These are phyloP conservation scores for Blennius ocellaris DNA, from an alignment of 2,113 vertebrate genomes.

Conservation along the genomic window DNA sequence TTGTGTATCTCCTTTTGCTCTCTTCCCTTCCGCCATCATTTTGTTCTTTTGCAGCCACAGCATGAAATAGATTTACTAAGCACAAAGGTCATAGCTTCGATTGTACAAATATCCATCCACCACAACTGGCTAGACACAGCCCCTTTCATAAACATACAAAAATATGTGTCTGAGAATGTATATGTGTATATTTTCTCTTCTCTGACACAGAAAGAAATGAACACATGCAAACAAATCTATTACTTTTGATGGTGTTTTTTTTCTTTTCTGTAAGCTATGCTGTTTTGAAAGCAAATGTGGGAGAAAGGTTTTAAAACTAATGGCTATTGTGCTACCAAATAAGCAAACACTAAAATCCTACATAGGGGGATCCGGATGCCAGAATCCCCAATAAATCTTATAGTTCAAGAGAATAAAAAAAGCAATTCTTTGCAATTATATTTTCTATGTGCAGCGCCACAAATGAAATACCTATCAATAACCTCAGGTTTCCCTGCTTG, in stretches of 20 bases:
- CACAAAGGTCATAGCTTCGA: conserved; percentile 73
- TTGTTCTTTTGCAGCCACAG: conserved; percentile 45
- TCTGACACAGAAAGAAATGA: conserved; percentile 70
- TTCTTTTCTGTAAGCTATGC: conserved; percentile 76
- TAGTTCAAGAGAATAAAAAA: conserved; percentile 83
- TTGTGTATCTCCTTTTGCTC: conserved; percentile 54
- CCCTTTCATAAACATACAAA: conserved; percentile 57
- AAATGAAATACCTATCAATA: conserved; percentile 75
- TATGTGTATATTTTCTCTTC: conserved; percentile 71
- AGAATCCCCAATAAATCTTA: conserved; percentile 83
- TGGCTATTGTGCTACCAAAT: conserved; percentile 84
- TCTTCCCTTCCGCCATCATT: conserved; percentile 54
- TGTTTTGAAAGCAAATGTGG: conserved; percentile 79
- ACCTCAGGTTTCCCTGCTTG: conserved; percentile 49
- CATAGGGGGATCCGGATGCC: conserved; percentile 80
- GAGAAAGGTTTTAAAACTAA: conserved; percentile 77
- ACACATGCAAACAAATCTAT: conserved; percentile 84
- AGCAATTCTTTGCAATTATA: conserved; percentile 78
- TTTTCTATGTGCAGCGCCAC: conserved; percentile 79
- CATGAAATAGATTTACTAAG: conserved; percentile 67
- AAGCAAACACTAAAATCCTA: conserved; percentile 84
- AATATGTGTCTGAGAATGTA: conserved; percentile 60
- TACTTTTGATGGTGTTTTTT: conserved; percentile 66
- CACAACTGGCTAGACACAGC: conserved; percentile 44
- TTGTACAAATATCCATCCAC: conserved; percentile 71